These are phyloP conservation scores for Ictalurus furcatus DNA, from an alignment of 2,113 vertebrate genomes.

Conservation along the genomic window DNA sequence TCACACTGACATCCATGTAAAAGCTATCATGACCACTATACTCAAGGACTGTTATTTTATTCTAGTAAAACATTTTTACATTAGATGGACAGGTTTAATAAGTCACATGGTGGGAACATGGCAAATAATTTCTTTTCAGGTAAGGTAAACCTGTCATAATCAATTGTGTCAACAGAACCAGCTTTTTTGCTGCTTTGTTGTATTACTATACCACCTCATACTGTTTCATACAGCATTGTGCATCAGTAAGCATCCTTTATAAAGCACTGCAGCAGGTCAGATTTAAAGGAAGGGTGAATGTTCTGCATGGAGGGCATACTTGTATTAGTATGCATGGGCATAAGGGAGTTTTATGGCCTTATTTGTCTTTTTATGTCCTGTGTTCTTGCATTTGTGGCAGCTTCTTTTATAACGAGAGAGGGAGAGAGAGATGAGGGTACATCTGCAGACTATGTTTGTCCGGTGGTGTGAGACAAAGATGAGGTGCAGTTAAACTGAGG, in stretches of 20 bases:
- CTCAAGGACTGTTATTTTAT: not conserved
- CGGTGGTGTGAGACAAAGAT: conserved; percentile 42
- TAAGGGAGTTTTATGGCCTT: conserved; percentile 55
- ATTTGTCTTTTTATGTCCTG: conserved; percentile 62
- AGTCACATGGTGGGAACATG: not conserved
- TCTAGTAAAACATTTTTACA: not conserved
- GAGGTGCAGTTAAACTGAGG: conserved; percentile 46
- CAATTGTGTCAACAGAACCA: not conserved
- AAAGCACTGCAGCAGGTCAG: conserved; percentile 39
- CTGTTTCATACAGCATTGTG: conserved; percentile 3
- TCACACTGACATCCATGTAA: not conserved
- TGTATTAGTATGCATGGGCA: conserved; percentile 57
- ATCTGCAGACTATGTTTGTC: conserved; percentile 43
- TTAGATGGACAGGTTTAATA: not conserved
- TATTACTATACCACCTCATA: not conserved
- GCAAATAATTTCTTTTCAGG: conserved; percentile 9
- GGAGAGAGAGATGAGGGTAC: conserved; percentile 40
- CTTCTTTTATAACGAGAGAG: conserved; percentile 48
- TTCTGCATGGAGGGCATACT: conserved; percentile 1
- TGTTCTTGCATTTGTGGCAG: conserved; percentile 54
- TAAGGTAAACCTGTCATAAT: not conserved
- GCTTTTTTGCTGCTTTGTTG: not conserved
- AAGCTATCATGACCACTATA: not conserved
- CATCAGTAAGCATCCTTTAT: conserved; percentile 35
- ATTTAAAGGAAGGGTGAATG: conserved; percentile 40